Base-by-base conservation (phyloP, 1,140 invertebrate species). In the Pinna nobilis region DNA sequence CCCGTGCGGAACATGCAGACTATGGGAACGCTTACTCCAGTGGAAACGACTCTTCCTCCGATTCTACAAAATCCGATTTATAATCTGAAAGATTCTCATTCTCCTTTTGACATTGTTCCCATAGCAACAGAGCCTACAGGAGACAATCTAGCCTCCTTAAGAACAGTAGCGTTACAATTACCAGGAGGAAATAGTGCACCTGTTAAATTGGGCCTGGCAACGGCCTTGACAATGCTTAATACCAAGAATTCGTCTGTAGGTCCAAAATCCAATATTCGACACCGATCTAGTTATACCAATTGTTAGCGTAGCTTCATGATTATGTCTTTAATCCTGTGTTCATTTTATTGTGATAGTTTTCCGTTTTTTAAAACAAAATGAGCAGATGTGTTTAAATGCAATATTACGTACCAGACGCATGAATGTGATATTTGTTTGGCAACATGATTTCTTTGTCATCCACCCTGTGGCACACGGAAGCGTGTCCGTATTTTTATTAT, bases 71-170 rank as follows among this genome's bases (percentile, higher is more conserved):
- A 30, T 23, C 53, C 32, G 41, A 59, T 18, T 37, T 23, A 51
- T 23, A 35, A 61, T 15, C 30, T 64, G 47, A 37, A 65, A 67
- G 66, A 57, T 55, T 20, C 61, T 61, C 18, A 59, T 68, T 44
- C 73, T 63, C 84, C 80, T 35, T 91, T 90, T 70, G 93, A 94
- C 60, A 91, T 96, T 11, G 92, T 94, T 70, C 95, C 97, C 1
- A 92, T 98, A 33, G 96, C 97, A 3, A 92, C 97, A 28, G 97
- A 98, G 87, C 95, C 95, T 1, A 96, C 95, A 0, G 92, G 92
- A 53, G 96, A 98, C 89, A 94, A 94, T 9, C 90, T 95, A 15
- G 95, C 96, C 0, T 96, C 95, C 1, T 94, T 98, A 15, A 94
- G 94, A 15, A 97, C 97, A 0, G 94, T 97, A 37, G 93, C 98